phyloP scores from a whole-genome alignment of 2,113 vertebrate genomes.

The Uria lomvia region DNA sequence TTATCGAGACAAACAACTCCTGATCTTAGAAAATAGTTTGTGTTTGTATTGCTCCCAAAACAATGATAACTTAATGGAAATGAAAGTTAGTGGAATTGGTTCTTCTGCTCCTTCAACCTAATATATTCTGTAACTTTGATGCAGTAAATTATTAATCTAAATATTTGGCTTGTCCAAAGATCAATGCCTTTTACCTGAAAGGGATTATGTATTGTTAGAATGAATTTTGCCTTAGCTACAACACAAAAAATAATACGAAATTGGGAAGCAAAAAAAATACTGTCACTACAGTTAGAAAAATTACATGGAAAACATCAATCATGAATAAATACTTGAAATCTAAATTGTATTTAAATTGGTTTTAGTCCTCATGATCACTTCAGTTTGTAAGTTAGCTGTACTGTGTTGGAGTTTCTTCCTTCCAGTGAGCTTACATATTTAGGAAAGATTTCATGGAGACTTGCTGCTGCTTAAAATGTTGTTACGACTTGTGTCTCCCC shows the following conservation, averaged over 20 bases:
- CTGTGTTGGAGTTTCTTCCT: not conserved
- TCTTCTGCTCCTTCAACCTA: not conserved
- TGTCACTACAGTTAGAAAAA: not conserved
- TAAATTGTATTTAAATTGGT: not conserved
- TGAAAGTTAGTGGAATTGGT: not conserved
- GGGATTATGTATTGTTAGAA: not conserved
- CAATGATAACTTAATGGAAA: not conserved
- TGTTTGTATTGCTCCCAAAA: not conserved
- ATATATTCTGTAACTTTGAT: not conserved
- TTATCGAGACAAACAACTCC: not conserved
- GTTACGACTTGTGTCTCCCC: not conserved
- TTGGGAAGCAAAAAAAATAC: not conserved
- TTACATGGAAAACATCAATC: not conserved
- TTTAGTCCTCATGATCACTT: not conserved
- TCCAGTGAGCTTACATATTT: not conserved
- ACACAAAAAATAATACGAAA: not conserved
- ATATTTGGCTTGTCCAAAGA: not conserved
- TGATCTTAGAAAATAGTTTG: not conserved
- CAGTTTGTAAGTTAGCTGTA: not conserved
- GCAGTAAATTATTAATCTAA: not conserved
- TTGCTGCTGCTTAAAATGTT: not conserved
- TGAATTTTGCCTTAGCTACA: not conserved
- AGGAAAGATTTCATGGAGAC: not conserved
- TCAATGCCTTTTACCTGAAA: not conserved
- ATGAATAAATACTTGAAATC: not conserved